Base-by-base conservation (phyloP, 2,888 invertebrate genomes). In the Eumacrocentrus americanus region DNA sequence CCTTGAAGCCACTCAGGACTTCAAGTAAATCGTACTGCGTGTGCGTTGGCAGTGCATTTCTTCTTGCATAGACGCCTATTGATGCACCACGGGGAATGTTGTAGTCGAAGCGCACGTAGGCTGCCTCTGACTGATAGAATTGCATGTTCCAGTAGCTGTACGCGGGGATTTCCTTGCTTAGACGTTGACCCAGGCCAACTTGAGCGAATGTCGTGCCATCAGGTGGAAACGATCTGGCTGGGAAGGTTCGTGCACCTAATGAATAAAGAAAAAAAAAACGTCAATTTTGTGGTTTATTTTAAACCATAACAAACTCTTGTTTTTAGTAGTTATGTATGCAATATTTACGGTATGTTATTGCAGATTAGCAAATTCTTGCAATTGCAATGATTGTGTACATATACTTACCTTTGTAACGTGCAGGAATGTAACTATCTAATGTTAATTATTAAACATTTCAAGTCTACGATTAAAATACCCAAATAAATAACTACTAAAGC, bases 71-170 rank as follows among this genome's bases (percentile, higher is more conserved):
- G 12, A 98, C 91, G 40, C 96, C 98, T 80, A 98, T 92, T 70
- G 93, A 94, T 42, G 94, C 93, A 52, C 94, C 94, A 66, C 94
- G 85, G 1, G 94, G 93, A 77, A 95, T 94, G 82, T 91, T 91
- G 82, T 97, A 94, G 82, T 97, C 95, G 81, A 97, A 96, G 79
- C 93, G 92, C 54, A 98, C 92, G 82, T 95, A 95, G 47, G 94
- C 91, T 56, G 95, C 91, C 82, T 95, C 92, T 63, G 93, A 92
- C 82, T 96, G 95, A 83, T 93, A 94, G 83, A 98, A 96, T 83
- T 95, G 95, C 89, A 95, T 93, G 82, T 95, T 95, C 96, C 96
- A 96, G 82, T 96, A 96, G 79, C 95, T 92, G 83, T 95, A 95
- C 66, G 96, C 91, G 76, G 91, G 91, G 78, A 98, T 93, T 83